Conservation (phyloP, 1,140 invertebrate genomes). For the Eriocheir sinensis region DNA sequence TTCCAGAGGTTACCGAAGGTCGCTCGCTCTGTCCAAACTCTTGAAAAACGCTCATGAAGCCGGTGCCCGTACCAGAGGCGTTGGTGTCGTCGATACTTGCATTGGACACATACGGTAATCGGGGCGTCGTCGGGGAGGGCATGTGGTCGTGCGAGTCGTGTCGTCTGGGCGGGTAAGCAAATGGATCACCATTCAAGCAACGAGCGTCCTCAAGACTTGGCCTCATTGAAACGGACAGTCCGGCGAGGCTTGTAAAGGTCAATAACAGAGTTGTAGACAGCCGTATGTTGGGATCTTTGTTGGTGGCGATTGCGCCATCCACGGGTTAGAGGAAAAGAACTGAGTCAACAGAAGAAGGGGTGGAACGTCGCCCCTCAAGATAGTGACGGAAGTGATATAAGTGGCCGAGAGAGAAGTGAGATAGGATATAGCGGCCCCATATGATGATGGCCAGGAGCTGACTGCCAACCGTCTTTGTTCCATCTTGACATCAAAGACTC, state of each 20-base stretch:
- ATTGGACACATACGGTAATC: not conserved
- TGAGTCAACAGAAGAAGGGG: not conserved
- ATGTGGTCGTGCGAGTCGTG: not conserved
- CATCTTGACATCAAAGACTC: no score
- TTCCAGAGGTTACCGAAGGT: not conserved
- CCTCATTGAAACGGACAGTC: not conserved
- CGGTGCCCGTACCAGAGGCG: not conserved
- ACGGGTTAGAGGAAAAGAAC: not conserved
- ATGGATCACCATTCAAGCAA: not conserved
- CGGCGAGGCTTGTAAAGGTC: not conserved
- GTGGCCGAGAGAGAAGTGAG: not conserved
- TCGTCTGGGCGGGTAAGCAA: not conserved
- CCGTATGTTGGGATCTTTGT: not conserved
- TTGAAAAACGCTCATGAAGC: not conserved
- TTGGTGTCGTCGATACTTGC: not conserved
- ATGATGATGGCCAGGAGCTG: not conserved
- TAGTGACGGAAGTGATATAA: not conserved
- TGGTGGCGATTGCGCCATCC: not conserved
- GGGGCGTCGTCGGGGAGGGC: not conserved
- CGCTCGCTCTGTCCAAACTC: not conserved
- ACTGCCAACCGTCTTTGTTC: no score
- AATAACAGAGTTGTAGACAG: not conserved
- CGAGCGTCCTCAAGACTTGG: not conserved
- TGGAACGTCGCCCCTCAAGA: not conserved
- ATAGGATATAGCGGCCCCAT: not conserved